Evolutionary conservation across 2,113 vertebrate genomes (phyloP), one percentile per base, ranked within the genome.

Genomic region (Nothocercus julius): DNA sequence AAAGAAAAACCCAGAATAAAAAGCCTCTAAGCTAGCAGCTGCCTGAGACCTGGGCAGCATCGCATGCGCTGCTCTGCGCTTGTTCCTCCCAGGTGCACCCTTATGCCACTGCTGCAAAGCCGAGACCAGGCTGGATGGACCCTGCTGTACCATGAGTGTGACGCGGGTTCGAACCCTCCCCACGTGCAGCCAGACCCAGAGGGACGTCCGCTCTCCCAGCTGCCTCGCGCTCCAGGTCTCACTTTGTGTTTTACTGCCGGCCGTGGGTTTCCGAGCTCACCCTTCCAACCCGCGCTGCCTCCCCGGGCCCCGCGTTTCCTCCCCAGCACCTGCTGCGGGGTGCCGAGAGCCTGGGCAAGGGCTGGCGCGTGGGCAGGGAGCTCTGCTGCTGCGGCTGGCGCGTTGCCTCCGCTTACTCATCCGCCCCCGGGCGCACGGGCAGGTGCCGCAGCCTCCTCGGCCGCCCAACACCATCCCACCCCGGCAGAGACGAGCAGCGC

Each of bases 401-500:
- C 20, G 56, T 75, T 1, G 25, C 78, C 70, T 66, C 74, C 1
- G 0, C 64, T 73, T 69, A 44, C 59, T 85, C 67, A 36, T 47
- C 49, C 7, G 28, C 45, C 75, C 58, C 40, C 1, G 3, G 61
- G 82, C 53, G 56, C 17, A 73, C 72, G 62, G 75, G 64, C 6
- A 0, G 53, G 75, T 36, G 58, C 30, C 7, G 11, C 54, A 53
- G 59, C 42, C 9, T 38, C 69, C 79, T 85, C 56, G 0, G 0
- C 44, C 36, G 16, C 68, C 28, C 14, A 18, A 38, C 24, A 56
- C 72, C 56, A 49, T 49, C 69, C 66, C 58, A 45, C 30, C 9
- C 5, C 0, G 0, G 19, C 54, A 75, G 17, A 62, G 36, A 73
- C 2, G 3, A 78, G 34, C 2, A 2, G 36, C 9, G 28, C 10